phyloP scores from a whole-genome alignment of 2,113 vertebrate species.

The Speoplatyrhinus poulsoni region DNA sequence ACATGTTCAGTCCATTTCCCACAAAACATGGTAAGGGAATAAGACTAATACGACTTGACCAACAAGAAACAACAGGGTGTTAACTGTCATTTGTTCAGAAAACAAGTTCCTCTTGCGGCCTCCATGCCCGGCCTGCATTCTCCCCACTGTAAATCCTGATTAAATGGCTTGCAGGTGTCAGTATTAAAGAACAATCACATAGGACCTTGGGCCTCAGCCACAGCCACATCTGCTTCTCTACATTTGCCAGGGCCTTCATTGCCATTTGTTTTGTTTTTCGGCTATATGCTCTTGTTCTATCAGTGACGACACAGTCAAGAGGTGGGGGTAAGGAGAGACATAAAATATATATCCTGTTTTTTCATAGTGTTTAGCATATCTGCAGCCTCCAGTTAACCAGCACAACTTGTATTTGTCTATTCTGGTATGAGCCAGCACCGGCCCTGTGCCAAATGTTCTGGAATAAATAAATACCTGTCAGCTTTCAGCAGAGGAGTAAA shows the following conservation, averaged over 20 bases:
- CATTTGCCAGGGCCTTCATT: constrained; percentile 83
- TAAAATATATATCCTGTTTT: constrained; percentile 77
- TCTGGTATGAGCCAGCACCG: constrained; percentile 74
- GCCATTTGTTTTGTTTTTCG: constrained; percentile 71
- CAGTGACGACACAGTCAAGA: constrained; percentile 69
- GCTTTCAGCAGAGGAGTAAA: constrained; percentile 43
- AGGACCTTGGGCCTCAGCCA: constrained; percentile 80
- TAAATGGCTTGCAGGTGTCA: constrained; percentile 99
- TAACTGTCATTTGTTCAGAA: constrained; percentile 91
- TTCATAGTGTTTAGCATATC: constrained; percentile 76
- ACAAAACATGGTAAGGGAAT: constrained; percentile 80
- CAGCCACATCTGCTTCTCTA: constrained; percentile 90
- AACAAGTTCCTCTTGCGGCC: constrained; percentile 85
- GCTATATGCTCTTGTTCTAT: constrained; percentile 50
- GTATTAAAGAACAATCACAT: constrained; percentile 91
- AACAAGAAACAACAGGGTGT: constrained; percentile 87
- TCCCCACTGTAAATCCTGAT: constrained; percentile 95
- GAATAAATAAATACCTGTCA: constrained; percentile 74
- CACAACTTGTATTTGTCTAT: constrained; percentile 74
- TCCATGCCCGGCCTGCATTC: constrained; percentile 78
- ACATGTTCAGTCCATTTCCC: constrained; percentile 21
- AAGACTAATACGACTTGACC: constrained; percentile 82
- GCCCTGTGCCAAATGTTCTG: constrained; percentile 75
- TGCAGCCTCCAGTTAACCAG: constrained; percentile 80
- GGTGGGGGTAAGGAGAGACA: constrained; percentile 62